These are phyloP conservation scores for Diadegma fenestrale DNA, from an alignment of 2,888 invertebrate species.

Conservation along the genomic window DNA sequence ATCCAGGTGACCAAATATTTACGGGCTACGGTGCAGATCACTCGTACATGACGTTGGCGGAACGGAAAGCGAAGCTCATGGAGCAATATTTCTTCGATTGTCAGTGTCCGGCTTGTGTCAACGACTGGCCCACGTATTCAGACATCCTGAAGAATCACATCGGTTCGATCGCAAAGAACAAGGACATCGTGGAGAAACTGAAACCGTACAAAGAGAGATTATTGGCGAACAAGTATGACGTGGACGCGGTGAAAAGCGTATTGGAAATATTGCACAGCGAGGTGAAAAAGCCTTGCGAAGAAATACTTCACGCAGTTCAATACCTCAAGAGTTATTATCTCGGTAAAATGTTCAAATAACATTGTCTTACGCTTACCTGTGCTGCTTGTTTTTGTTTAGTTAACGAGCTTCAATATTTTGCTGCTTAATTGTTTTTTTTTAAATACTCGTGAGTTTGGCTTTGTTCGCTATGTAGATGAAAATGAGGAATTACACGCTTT, in stretches of 20 bases:
- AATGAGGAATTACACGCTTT: constrained; percentile 46
- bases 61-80: constrained; percentile 79
- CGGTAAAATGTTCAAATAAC: constrained; percentile 81
- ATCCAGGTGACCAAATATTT: constrained; percentile 82
- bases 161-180: constrained; percentile 79
- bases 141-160: constrained; percentile 80
- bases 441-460: constrained; percentile 45
- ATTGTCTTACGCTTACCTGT: constrained; percentile 56
- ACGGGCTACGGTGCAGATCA: constrained; percentile 82
- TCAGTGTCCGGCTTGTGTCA: constrained; percentile 79
- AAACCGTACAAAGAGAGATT: constrained; percentile 80
- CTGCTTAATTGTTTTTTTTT: constrained; percentile 46
- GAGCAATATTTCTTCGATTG: constrained; percentile 83
- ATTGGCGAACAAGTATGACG: constrained; percentile 80
- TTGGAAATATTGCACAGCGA: constrained; percentile 78
- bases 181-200: constrained; percentile 77
- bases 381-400: constrained; percentile 53
- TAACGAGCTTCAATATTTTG: constrained; percentile 42
- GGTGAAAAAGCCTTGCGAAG: constrained; percentile 81
- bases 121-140: constrained; percentile 81
- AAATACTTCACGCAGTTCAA: constrained; percentile 82
- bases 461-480: constrained; percentile 42
- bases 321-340: constrained; percentile 83
- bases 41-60: constrained; percentile 77
- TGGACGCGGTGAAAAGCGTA: constrained; percentile 80